Evolutionary conservation across 2,888 invertebrate genomes (phyloP).

Genomic region (Sepioteuthis lessoniana): DNA sequence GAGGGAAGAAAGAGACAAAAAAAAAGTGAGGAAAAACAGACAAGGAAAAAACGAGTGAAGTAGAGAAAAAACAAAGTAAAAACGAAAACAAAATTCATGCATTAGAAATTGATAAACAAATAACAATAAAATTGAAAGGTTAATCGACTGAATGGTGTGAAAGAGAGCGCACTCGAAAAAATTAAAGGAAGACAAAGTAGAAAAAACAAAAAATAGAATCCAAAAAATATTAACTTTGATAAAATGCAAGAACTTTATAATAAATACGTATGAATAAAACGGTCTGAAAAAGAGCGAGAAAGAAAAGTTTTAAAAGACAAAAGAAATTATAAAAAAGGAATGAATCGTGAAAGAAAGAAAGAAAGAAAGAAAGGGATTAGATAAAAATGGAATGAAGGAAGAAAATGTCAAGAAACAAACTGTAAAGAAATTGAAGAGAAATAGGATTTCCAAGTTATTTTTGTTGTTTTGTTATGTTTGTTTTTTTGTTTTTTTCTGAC

Average conservation of each 20-base stretch:
- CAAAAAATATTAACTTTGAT: not conserved
- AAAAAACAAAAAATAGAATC: not conserved
- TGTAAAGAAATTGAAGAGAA: too few species aligned
- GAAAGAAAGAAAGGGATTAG: not conserved
- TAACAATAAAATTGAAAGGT: not conserved
- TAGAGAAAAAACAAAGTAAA: too few species aligned
- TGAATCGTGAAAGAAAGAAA: not conserved
- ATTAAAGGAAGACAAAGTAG: not conserved
- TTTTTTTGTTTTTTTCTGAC: too few species aligned
- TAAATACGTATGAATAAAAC: too few species aligned
- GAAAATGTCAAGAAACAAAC: too few species aligned
- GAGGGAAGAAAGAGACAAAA: too few species aligned
- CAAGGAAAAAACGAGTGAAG: not conserved
- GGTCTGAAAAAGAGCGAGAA: too few species aligned
- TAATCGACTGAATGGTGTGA: not conserved
- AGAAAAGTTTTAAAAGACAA: not conserved
- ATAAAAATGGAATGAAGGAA: not conserved
- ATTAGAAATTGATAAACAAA: not conserved
- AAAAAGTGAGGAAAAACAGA: not conserved
- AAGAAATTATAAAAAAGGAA: not conserved
- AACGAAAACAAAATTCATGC: too few species aligned
- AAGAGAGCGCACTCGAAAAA: not conserved
- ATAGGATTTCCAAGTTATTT: too few species aligned
- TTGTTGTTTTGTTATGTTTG: too few species aligned
- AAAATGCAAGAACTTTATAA: too few species aligned